Evolutionary conservation across 37 sponge, comb jelly and placozoan genomes (phyloP), one percentile per base, ranked within the genome.

Genomic region (Aphrocallistes beatrix): DNA sequence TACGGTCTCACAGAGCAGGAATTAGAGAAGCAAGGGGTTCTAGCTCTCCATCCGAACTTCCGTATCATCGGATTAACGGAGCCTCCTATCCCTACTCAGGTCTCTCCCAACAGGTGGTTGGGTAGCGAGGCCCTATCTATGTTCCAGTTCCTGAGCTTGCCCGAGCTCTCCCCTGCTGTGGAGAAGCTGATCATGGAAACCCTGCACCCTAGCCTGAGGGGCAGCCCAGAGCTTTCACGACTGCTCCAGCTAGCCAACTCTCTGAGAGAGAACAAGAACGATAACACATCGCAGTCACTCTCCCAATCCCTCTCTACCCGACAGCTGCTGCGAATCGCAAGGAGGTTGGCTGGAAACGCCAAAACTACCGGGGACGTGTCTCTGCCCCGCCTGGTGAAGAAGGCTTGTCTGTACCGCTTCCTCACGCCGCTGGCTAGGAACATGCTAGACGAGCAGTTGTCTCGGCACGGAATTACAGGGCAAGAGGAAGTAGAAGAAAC

Each of bases 341-440:
- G 38, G 51, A 45, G 91, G 23, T 19, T 91, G 85, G 86, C 85
- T 38, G 38, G 38, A 9, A 37, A 87, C 39, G 75, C 10, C 75
- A 60, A 19, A 25, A 6, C 75, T 60, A n/a, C n/a, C n/a, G 51
- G 39, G 21, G 81, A 85, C 9, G 84, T 84, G 81, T 36, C 36
- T 37, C 89, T 93, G 38, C 51, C 51, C 50, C 50, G 49, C 36
- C 69, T 86, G 37, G 82, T 93, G 49, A 87, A 83, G 50, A 93
- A 89, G 83, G 93, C 88, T 1, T 93, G 91, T 83, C 83, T 93
- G 37, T 83, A 38, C 82, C 92, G 95, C 87, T 94, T 94, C 82
- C 88, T 94, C 81, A 93, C 95, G 42, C 88, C 89, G 30, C 83
- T 92, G 37, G 89, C 91, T 1, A 88, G 83, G 39, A 47, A 84